Evolutionary conservation across 2,113 vertebrate species (phyloP), one percentile per base, ranked within the genome.

Genomic region (Cichladusa arquata): DNA sequence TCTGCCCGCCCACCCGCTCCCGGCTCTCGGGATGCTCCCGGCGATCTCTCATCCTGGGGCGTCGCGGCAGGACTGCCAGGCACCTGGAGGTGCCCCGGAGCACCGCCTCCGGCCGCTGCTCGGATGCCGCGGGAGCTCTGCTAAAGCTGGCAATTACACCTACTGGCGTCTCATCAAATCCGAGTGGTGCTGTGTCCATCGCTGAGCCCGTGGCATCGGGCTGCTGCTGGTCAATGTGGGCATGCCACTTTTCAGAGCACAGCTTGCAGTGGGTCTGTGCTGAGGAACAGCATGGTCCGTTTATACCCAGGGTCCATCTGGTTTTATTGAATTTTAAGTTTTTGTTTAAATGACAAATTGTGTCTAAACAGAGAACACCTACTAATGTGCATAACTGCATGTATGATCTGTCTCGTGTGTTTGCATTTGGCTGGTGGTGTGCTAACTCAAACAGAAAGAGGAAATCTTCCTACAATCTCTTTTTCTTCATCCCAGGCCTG

Each of bases 311-410:
- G 31, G 11, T 29, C 56, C 5, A 2, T 4, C 18, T 25, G 28
- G 4, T 47, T 54, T 76, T 42, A 73, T n/a, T 25, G 6, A 36
- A 34, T 20, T 45, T 19, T n/a, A 20, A 23, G 40, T 5, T 62
- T 71, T 40, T 44, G 16, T 79, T 67, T 31, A 47, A 62, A 34
- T 34, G 6, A 26, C 54, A 91, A 29, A 29, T 3, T 1, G 1
- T 18, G 11, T 45, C 28, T 56, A 5, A 47, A 77, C 13, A 33
- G 58, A 51, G 26, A 80, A 33, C 7, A 26, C 4, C 28, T 53
- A 3, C 23, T 58, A 15, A 38, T 2, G 9, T n/a, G 26, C 7
- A 0, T 38, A 8, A 24, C 3, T 28, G 28, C 2, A 0, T 13
- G 9, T 26, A 19, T 31, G 29, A 38, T 28, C 16, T 64, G 14